Evolutionary conservation across 2,113 vertebrate species (phyloP).

Genomic region (Pithys albifrons): DNA sequence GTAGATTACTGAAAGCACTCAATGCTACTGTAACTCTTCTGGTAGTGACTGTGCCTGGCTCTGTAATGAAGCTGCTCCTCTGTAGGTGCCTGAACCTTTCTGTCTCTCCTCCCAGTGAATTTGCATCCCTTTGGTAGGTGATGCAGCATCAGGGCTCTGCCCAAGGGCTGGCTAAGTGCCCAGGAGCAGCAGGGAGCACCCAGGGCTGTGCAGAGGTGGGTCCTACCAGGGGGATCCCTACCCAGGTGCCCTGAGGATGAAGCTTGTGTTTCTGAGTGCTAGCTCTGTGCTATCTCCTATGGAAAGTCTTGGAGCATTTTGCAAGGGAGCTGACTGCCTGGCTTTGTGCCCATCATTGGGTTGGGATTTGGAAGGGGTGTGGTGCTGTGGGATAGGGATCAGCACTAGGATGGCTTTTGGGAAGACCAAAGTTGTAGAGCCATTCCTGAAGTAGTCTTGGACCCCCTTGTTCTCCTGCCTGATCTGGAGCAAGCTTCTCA

Average conservation of each 20-base stretch:
- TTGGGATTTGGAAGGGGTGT: background rate
- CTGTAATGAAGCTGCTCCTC: background rate
- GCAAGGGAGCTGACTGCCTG: background rate
- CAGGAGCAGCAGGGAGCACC: background rate
- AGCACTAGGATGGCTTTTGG: background rate
- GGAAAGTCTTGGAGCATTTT: background rate
- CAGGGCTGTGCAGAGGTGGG: rapidly evolving
- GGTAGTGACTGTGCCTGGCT: background rate
- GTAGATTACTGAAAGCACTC: background rate
- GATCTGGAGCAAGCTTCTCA: background rate
- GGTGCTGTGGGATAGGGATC: background rate
- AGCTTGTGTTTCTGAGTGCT: background rate
- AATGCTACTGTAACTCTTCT: background rate
- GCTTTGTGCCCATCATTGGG: rapidly evolving
- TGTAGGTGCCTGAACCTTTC: background rate
- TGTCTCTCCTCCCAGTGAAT: rapidly evolving
- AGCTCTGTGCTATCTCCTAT: background rate
- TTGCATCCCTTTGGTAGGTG: background rate
- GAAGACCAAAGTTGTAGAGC: background rate
- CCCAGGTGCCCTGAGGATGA: background rate
- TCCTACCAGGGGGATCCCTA: rapidly evolving
- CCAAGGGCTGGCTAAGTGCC: background rate
- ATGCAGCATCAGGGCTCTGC: background rate
- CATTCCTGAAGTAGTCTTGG: background rate
- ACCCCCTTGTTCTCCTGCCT: background rate